Evolutionary conservation across 2,113 vertebrate species (phyloP).

Genomic region (Cheilinus undulatus): DNA sequence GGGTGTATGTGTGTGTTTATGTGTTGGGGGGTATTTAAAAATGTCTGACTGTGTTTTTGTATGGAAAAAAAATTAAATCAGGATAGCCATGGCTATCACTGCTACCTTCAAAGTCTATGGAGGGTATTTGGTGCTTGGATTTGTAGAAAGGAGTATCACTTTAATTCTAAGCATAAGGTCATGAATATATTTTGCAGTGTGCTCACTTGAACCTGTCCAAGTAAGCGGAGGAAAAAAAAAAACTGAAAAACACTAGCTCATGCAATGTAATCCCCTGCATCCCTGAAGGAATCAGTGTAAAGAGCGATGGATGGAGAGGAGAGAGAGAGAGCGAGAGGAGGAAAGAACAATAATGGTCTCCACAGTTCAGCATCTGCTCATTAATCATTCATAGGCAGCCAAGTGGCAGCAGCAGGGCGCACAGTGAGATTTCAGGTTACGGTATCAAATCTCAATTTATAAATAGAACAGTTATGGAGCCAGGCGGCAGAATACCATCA

Average conservation of each 20-base stretch:
- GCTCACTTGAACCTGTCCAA: constrained; percentile 24
- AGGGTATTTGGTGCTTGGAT: too few relatives aligned
- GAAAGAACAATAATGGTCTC: constrained; percentile 77
- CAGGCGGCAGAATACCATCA: constrained; percentile 64
- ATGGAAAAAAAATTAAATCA: too few relatives aligned
- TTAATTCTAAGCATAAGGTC: constrained; percentile 7
- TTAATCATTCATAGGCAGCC: constrained; percentile 84
- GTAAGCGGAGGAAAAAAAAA: constrained; percentile 50
- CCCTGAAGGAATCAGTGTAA: constrained; percentile 38
- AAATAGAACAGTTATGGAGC: constrained; percentile 80
- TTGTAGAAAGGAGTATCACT: not conserved
- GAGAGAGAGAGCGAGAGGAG: not conserved
- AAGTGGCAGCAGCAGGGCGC: constrained; percentile 79
- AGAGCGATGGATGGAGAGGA: constrained; percentile 54
- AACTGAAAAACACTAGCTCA: constrained; percentile 35
- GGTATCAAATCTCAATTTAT: constrained; percentile 84
- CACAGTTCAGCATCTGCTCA: constrained; percentile 83
- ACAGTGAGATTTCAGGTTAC: constrained; percentile 79
- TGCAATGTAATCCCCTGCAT: constrained; percentile 44
- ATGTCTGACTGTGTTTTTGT: too few relatives aligned
- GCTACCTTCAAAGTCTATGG: not conserved
- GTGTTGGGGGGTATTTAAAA: too few relatives aligned
- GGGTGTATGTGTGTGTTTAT: too few relatives aligned
- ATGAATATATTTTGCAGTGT: constrained; percentile 23
- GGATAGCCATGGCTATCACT: too few relatives aligned